Evolutionary conservation across 2,888 invertebrate genomes (phyloP).

Genomic region (Coleophora deauratella): DNA sequence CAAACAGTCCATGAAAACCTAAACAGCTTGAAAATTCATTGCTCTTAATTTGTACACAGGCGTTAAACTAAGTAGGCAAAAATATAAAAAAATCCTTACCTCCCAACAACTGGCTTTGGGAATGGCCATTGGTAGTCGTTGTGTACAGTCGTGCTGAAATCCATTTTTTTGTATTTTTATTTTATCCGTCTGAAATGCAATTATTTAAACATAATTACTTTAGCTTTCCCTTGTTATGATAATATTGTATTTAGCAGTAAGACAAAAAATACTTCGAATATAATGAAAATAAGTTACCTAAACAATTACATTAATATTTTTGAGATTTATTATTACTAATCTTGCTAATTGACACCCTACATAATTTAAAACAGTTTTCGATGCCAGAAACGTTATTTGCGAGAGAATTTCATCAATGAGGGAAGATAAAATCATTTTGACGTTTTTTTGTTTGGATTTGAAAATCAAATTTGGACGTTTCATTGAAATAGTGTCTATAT

Average conservation of each 20-base stretch:
- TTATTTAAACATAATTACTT: neutral
- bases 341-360: conserved; percentile 67
- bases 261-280: no score
- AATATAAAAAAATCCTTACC: conserved; percentile 38
- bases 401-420: conserved; percentile 62
- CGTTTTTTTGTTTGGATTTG: conserved; percentile 40
- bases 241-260: no score
- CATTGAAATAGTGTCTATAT: no score
- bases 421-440: conserved; percentile 72
- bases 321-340: conserved; percentile 57
- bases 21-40: conserved; percentile 5
- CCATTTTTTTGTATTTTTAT: neutral
- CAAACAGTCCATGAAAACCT: no score
- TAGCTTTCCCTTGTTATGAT: neutral
- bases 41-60: conserved; percentile 10
- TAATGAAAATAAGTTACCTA: neutral
- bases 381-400: conserved; percentile 63
- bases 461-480: neutral
- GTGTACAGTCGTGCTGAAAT: conserved; percentile 62
- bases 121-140: conserved; percentile 76
- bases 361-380: conserved; percentile 68
- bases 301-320: conserved; percentile 52
- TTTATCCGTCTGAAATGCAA: conserved; percentile 6
- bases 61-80: no score
- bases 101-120: conserved; percentile 69